Conservation (phyloP, 2,888 invertebrate species). For the Trichacis sp. region DNA sequence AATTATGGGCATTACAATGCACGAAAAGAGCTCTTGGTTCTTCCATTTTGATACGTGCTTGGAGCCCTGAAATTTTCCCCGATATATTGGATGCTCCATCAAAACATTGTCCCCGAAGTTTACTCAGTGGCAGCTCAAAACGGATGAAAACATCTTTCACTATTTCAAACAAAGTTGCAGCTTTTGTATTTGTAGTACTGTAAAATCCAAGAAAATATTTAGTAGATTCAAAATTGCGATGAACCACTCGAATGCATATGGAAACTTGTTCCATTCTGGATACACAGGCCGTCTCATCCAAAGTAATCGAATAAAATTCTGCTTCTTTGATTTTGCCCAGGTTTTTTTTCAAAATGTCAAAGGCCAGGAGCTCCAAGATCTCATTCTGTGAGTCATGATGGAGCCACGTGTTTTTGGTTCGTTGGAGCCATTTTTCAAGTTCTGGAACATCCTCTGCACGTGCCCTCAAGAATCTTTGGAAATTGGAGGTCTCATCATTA, state of each 20-base stretch:
- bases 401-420: slow-evolving; percentile 24
- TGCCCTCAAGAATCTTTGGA: slow-evolving; percentile 11
- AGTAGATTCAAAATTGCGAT: slow-evolving; percentile 1
- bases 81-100: slow-evolving; percentile 44
- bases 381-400: slow-evolving; percentile 25
- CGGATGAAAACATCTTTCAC: slow-evolving; percentile 2
- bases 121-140: slow-evolving; percentile 37
- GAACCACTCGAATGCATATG: slow-evolving; percentile 16
- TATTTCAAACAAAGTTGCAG: slow-evolving; percentile 16
- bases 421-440: slow-evolving; percentile 26
- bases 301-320: slow-evolving; percentile 1
- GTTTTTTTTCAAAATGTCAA: slow-evolving; percentile 17
- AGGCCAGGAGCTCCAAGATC: slow-evolving; percentile 25
- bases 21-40: slow-evolving; percentile 40
- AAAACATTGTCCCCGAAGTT: background rate
- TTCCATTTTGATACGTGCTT: slow-evolving; percentile 38
- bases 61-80: slow-evolving; percentile 41
- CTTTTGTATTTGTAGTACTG: slow-evolving; percentile 29
- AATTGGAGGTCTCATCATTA: slow-evolving; percentile 24
- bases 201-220: slow-evolving; percentile 37
- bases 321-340: slow-evolving; percentile 19
- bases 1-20: slow-evolving; percentile 44
- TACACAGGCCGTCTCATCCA: slow-evolving; percentile 35
- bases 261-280: slow-evolving; percentile 34
- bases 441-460: slow-evolving; percentile 36